Conservation (phyloP, 2,113 vertebrate species). For the Pelecanus crispus region DNA sequence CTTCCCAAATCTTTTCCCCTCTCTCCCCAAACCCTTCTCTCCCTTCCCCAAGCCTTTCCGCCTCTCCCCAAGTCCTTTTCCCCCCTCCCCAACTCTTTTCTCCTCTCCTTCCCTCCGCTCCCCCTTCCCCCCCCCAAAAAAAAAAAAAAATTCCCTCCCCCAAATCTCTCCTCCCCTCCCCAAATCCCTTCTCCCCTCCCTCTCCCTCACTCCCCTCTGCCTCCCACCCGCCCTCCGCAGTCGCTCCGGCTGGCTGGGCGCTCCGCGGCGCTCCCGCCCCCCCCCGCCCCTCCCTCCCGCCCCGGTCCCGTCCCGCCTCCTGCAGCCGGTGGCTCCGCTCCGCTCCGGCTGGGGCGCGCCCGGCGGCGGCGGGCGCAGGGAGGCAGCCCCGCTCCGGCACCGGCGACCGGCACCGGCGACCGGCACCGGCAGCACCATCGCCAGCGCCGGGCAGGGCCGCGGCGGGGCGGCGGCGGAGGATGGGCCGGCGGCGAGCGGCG, state of each 20-base stretch:
- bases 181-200: background rate
- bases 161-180: background rate
- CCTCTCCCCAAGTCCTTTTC: background rate
- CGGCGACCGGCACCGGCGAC: background rate
- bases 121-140: background rate
- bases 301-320: background rate
- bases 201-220: background rate
- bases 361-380: background rate
- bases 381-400: background rate
- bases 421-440: background rate
- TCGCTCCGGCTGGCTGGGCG: background rate
- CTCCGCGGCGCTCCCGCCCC: background rate
- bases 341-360: background rate
- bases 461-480: background rate
- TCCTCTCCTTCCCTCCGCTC: background rate
- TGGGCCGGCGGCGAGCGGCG: constrained; percentile 4
- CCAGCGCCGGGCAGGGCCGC: background rate
- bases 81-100: background rate
- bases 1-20: too few relatives aligned
- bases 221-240: background rate
- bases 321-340: background rate
- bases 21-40: background rate
- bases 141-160: background rate
- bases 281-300: background rate
- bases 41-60: background rate